phyloP scores from a whole-genome alignment of 2,888 invertebrate genomes.

The Germaria angustata region DNA sequence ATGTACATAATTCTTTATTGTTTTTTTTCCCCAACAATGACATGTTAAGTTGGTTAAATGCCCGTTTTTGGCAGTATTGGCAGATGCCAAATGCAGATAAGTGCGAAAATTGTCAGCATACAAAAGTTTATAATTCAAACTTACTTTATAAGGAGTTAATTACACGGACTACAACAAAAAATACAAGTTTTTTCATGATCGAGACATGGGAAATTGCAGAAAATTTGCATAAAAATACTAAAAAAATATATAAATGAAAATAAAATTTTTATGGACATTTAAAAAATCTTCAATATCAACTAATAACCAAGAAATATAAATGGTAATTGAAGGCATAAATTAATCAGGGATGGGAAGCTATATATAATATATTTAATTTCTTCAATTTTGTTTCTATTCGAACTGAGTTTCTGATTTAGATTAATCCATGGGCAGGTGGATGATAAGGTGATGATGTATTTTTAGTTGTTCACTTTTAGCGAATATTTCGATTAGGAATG shows the following conservation, averaged over 20 bases:
- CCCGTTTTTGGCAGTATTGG: slow-evolving; percentile 45
- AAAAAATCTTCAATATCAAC: background rate
- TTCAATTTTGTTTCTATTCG: too few species aligned
- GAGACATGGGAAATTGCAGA: slow-evolving; percentile 26
- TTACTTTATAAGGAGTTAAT: slow-evolving; percentile 52
- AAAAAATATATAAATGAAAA: background rate
- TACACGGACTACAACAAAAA: slow-evolving; percentile 11
- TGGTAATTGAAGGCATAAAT: background rate
- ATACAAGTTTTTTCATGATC: slow-evolving; percentile 3
- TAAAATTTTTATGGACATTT: background rate
- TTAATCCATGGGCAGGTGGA: too few species aligned
- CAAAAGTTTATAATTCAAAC: slow-evolving; percentile 15
- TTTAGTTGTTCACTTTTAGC: too few species aligned
- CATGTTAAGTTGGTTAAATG: slow-evolving; percentile 28
- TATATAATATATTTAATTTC: too few species aligned
- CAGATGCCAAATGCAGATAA: slow-evolving; percentile 67
- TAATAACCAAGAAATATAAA: background rate
- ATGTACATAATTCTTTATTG: background rate
- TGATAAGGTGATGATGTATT: too few species aligned
- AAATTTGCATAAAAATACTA: slow-evolving; percentile 41
- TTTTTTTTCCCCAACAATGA: background rate
- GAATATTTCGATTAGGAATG: too few species aligned
- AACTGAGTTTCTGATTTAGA: too few species aligned
- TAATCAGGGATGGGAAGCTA: background rate
- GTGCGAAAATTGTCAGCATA: slow-evolving; percentile 66